These are phyloP conservation scores for Epinephelus moara DNA, from an alignment of 2,113 vertebrate species.

Conservation along the genomic window DNA sequence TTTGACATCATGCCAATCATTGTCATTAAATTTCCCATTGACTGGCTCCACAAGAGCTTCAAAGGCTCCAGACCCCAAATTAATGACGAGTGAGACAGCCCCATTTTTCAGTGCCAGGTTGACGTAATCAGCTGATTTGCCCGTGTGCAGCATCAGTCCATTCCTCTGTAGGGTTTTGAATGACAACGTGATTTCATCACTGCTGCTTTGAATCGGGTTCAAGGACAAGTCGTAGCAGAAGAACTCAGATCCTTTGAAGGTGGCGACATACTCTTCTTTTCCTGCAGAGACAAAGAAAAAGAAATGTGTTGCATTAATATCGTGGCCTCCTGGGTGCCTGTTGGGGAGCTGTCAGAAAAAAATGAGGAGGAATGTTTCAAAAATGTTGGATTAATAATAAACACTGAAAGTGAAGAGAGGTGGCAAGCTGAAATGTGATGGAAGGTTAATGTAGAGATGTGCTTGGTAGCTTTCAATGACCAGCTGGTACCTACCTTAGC, in stretches of 20 bases:
- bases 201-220: slow-evolving; percentile 99
- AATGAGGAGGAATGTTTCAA: slow-evolving; percentile 18
- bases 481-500: slow-evolving; percentile 13
- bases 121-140: slow-evolving; percentile 99
- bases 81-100: slow-evolving; percentile 99
- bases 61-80: slow-evolving; percentile 99
- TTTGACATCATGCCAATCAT: slow-evolving; percentile 99
- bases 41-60: slow-evolving; percentile 99
- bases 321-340: slow-evolving; percentile 23
- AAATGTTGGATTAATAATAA: slow-evolving; percentile 37
- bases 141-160: slow-evolving; percentile 99
- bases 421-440: slow-evolving; percentile 10
- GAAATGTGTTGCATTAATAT: slow-evolving; percentile 60
- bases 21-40: slow-evolving; percentile 99
- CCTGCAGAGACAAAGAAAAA: slow-evolving; percentile 85
- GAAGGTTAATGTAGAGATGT: neutral
- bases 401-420: slow-evolving; percentile 8
- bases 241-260: slow-evolving; percentile 99
- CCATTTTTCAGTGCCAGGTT: slow-evolving; percentile 99
- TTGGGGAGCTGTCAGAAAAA: slow-evolving; percentile 33
- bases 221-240: slow-evolving; percentile 99
- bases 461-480: neutral
- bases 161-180: slow-evolving; percentile 99
- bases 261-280: slow-evolving; percentile 98
- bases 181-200: slow-evolving; percentile 98